Conservation (phyloP, 2,797 vertebrate species). For the Caiman crocodilus region DNA sequence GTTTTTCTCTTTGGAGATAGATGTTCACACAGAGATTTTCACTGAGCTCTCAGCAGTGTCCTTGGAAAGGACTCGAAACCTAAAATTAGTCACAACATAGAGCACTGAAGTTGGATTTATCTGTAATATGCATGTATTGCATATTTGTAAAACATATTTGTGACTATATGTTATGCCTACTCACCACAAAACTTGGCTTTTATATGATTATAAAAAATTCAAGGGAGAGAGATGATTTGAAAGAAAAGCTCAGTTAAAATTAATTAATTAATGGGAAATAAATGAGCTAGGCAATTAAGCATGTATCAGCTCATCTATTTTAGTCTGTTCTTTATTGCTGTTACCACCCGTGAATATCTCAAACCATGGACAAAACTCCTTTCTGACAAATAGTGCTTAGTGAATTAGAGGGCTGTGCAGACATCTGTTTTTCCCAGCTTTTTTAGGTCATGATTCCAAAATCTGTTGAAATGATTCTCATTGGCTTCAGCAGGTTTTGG, state of each 20-base stretch:
- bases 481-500: not conserved
- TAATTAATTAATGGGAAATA: conserved; percentile 21
- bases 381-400: not conserved
- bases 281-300: not conserved
- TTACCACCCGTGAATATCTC: not conserved
- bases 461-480: not conserved
- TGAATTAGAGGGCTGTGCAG: not conserved
- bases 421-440: not conserved
- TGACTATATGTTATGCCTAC: conserved; percentile 45
- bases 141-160: conserved; percentile 44
- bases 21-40: conserved; percentile 47
- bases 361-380: not conserved
- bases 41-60: not conserved
- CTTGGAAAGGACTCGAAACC: conserved; percentile 49
- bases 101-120: conserved; percentile 55
- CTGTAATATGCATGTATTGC: not conserved
- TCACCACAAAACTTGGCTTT: conserved; percentile 2
- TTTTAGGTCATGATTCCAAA: not conserved
- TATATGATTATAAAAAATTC: conserved; percentile 24
- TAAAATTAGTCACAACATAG: conserved; percentile 46
- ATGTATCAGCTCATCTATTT: not conserved
- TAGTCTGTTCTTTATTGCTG: not conserved
- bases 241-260: not conserved
- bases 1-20: conserved; percentile 9
- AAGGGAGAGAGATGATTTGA: not conserved